Evolutionary conservation across 2,797 vertebrate species (phyloP), one percentile per base, ranked within the genome.

Genomic region (Pelobates cultripes): DNA sequence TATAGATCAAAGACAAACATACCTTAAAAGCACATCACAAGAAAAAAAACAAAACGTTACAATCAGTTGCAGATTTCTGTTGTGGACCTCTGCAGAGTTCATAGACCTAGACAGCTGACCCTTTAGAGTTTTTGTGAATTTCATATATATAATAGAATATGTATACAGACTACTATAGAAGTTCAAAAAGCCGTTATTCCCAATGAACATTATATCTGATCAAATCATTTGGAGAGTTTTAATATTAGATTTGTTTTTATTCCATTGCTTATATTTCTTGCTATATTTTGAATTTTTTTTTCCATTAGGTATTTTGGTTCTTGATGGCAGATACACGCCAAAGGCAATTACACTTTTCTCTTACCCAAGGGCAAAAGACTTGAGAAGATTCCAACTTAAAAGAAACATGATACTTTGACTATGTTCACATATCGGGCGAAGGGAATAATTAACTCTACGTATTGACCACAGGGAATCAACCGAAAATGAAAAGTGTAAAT

Each of bases 381-480:
- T 70, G 64, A 82, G 68, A 85, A 77, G 82, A 82, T 73, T 86
- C 43, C 69, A 70, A 72, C 78, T 81, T 69, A 87, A 79, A 86
- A 83, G 66, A 41, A 51, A 51, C 8, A 75, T 79, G 51, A 60
- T 84, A 43, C 73, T 74, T 70, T 78, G 77, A 73, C 77, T 44
- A n/a, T 8, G 70, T 84, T 74, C 76, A 80, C 9, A 51, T 78
- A 74, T 0, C 75, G 77, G 80, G 83, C 72, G 67, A 77, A 9
- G 14, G 70, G 84, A 78, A 88, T 87, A 85, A 63, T 86, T 86
- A 89, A 88, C 86, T 81, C 8, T 64, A 51, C 55, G 73, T 0
- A 4, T 78, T 84, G 10, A 83, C 83, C 64, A 28, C 5, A 2
- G 40, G 82, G 86, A 90, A 69, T 84, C 80, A 44, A 68, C 68